Percentiles rank a stretch among this genome's conserved stretches.
Evolutionary conservation across 2,113 vertebrate species (phyloP).

Genomic region (Sturnira hondurensis): DNA sequence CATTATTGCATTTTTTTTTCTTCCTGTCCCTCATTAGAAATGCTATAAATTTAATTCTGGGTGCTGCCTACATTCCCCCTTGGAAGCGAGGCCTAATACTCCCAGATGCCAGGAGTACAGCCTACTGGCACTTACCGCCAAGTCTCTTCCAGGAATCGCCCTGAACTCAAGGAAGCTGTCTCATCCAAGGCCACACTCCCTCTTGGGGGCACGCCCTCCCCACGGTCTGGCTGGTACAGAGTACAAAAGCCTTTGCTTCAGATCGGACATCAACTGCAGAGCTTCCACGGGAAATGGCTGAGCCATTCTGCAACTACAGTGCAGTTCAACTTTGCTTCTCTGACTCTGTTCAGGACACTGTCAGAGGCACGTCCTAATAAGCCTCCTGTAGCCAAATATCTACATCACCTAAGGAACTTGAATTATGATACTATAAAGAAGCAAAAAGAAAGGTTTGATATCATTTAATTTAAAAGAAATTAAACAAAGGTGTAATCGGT

Average conservation of each 20-base stretch:
- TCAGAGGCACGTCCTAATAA: neutral
- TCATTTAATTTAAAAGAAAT: neutral
- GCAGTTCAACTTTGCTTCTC: neutral
- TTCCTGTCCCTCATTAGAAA: neutral
- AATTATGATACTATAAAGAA: neutral
- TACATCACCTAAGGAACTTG: neutral
- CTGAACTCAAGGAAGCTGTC: neutral
- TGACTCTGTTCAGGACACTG: neutral
- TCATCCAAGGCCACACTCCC: neutral
- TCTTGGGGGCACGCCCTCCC: neutral
- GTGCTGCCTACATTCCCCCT: neutral
- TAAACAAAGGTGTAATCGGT: neutral
- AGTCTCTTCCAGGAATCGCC: neutral
- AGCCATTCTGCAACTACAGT: neutral
- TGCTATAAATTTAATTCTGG: neutral
- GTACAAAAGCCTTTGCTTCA: neutral
- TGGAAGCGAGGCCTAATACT: neutral
- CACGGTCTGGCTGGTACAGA: neutral
- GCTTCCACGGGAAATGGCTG: neutral
- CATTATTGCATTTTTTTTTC: neutral
- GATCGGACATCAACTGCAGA: neutral
- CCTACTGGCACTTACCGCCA: neutral
- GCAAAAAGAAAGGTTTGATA: neutral
- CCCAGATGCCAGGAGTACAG: neutral
- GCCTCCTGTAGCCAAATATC: neutral